These are phyloP conservation scores for Cyprinus carpio DNA, from an alignment of 2,113 vertebrate species.

Conservation along the genomic window DNA sequence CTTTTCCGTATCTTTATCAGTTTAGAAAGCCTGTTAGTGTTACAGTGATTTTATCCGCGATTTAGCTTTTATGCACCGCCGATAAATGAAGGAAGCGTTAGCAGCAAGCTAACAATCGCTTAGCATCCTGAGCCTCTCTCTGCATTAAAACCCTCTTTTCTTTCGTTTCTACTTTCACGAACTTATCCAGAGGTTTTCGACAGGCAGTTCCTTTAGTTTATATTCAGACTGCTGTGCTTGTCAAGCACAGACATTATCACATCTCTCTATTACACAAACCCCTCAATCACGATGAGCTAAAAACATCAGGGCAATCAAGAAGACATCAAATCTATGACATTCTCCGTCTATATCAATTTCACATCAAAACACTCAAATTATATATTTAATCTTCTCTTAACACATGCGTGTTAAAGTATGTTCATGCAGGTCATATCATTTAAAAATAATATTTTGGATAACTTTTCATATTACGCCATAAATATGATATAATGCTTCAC, in stretches of 20 bases:
- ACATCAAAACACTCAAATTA: not conserved
- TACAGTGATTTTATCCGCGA: not conserved
- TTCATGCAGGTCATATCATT: not conserved
- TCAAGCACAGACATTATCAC: not conserved
- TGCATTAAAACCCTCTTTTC: not conserved
- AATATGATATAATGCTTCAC: not conserved
- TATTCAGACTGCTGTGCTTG: not conserved
- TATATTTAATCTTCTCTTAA: not conserved
- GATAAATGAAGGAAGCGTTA: slow-evolving; percentile 3
- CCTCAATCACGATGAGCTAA: not conserved
- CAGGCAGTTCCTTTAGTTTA: not conserved
- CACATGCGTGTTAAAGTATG: slow-evolving; percentile 16
- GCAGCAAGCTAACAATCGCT: slow-evolving; percentile 12
- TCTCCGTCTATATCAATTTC: not conserved
- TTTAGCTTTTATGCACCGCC: no score
- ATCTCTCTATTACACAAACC: not conserved
- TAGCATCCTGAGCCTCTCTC: slow-evolving; percentile 20
- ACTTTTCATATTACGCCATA: not conserved
- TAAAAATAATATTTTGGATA: not conserved
- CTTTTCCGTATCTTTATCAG: not conserved
- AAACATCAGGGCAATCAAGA: not conserved
- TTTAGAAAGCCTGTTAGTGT: not conserved
- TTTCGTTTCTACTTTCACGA: not conserved
- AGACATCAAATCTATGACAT: slow-evolving; percentile 12
- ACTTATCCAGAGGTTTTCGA: not conserved